Base-by-base conservation (phyloP, 1,140 invertebrate genomes). In the Lerema accius region DNA sequence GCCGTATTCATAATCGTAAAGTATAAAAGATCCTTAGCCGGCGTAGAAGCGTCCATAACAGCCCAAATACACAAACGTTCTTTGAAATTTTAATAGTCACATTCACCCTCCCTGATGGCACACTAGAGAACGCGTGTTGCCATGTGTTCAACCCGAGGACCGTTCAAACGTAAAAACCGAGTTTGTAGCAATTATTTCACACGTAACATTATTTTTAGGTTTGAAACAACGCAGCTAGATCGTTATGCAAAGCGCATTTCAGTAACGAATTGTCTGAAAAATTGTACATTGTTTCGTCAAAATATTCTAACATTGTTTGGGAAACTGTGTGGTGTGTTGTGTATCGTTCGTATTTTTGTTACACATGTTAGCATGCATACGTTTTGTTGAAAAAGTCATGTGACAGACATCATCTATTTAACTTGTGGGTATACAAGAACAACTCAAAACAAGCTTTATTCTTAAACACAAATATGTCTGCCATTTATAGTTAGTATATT, bases 1-100 rank as follows among this genome's bases (percentile, higher is more conserved):
- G 45, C 45, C 45, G 19, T 14, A 46, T 15, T 40, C 14, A 14
- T 16, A 7, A 32, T 32, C 28, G 28, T 32, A 9, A 32, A 32
- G 1, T 32, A 4, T 32, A 32, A 32, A 32, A 32, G 28, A 9
- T 9, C 28, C 28, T 32, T 4, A 32, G 28, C 28, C 19, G 19
- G 19, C 1, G 1, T 32, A 32, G n/a, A n/a, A n/a, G n/a, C n/a
- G n/a, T n/a, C 28, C 28, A 1, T 32, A 4, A 32, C 28, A 32
- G 1, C 9, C 86, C 85, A 65, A 76, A 84, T 84, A 69, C 73
- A 75, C 66, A 59, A 63, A 71, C 78, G 76, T 70, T 83, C 78
- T 84, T 86, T 89, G 82, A 86, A 89, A 87, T 85, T 89, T 89
- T 88, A 86, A 89, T 87, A 71, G 86, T 83, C 80, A 80, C 84